Evolutionary conservation across 2,888 invertebrate species (phyloP), one percentile per base, ranked within the genome.

Genomic region (Copidosoma aretas): DNA sequence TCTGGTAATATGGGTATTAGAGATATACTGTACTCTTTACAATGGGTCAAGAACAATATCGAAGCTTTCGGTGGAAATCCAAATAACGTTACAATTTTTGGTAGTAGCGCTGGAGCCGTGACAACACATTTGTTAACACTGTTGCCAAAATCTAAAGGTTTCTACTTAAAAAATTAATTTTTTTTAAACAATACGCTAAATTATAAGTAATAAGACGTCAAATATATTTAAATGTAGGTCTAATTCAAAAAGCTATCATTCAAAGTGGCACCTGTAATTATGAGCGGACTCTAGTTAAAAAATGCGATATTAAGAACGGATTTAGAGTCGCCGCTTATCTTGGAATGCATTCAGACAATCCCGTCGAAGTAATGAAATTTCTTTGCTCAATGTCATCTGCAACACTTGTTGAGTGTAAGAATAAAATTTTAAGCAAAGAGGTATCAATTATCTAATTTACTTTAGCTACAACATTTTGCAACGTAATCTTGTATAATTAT

Each of bases 1-100:
- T 22, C 76, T 1, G 80, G 80, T 8, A 81, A 81, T 70, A 76
- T 77, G 60, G 80, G 75, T 0, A n/a, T 81, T 12, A 80, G 80
- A 41, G 81, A 81, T 58, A 63, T 77, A 61, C 71, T 79, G 14
- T 71, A 65, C 5, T 79, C 77, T 2, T 57, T 81, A 39, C 71
- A 74, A 49, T 81, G 81, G 81, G 70, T 80, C 0, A 73, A 77
- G 19, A 74, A 75, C 25, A 81, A 81, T 49, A 80, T 81, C 1
- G 41, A 67, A 1, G 59, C 57, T 5, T 81, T 81, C 22, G 79
- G 80, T 0, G 81, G 81, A 0, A 77, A 81, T 70, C 70, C 78
- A 0, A 61, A 72, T 0, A 81, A 81, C 21, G 74, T 81, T 0
- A 81, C 81, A 5, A 70, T 80, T 60, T 78, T 76, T 22, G 81